A percentile compares a stretch with the other conserved stretches of the same genome.
Conservation (phyloP, 2,113 vertebrate genomes). For the Megalops atlanticus region DNA sequence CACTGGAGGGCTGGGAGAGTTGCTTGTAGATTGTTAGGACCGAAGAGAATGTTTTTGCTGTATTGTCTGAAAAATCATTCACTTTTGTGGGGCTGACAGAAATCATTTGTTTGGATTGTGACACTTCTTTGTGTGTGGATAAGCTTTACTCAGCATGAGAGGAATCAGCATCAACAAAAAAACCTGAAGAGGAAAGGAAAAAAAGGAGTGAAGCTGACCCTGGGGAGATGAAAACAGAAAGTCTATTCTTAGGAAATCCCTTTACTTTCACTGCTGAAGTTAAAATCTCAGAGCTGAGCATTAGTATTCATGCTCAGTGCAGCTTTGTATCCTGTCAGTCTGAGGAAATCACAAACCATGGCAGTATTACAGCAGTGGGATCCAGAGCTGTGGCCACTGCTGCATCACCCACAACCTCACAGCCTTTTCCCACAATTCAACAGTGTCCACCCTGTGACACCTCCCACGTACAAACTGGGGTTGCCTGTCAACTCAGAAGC, state of each 20-base stretch:
- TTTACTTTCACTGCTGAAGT: slow-evolving; percentile 16
- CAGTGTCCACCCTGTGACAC: not conserved
- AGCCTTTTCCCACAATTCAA: not conserved
- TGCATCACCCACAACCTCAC: not conserved
- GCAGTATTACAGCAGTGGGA: no score
- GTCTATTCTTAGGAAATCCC: slow-evolving; percentile 6
- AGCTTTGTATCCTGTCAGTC: not conserved
- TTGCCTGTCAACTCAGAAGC: no score
- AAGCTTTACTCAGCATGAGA: not conserved
- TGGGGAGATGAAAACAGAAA: slow-evolving; percentile 3
- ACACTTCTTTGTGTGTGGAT: slow-evolving; percentile 1
- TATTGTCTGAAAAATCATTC: not conserved
- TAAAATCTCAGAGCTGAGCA: not conserved
- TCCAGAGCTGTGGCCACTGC: not conserved
- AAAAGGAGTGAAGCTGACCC: slow-evolving; percentile 15
- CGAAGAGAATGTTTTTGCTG: not conserved
- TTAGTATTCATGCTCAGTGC: slow-evolving; percentile 7
- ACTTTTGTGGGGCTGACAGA: not conserved
- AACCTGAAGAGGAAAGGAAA: not conserved
- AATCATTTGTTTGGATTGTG: not conserved
- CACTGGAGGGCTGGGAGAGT: slow-evolving; percentile 4
- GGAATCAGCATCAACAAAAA: not conserved
- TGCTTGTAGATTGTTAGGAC: not conserved
- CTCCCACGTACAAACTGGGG: not conserved
- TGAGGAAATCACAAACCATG: not conserved